Evolutionary conservation across 2,888 invertebrate genomes (phyloP), one percentile per base, ranked within the genome.

Genomic region (Neoscelio sp.): DNA sequence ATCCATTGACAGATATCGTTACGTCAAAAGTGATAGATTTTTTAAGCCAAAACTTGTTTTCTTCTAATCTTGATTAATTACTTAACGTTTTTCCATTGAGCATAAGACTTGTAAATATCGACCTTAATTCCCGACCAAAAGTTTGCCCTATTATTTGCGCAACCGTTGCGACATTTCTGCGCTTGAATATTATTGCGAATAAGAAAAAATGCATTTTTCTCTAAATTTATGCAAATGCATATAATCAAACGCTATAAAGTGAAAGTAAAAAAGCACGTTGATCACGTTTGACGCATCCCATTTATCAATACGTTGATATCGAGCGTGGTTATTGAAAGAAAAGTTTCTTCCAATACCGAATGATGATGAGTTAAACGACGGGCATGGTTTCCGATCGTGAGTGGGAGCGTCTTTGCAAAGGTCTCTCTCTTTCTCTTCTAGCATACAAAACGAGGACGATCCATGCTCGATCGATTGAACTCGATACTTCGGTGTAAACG

Each of bases 331-430:
- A 76, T 76, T 58, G 70, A 64, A 76, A 64, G 64, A 80, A 68
- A 64, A 68, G 71, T 75, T 71, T 71, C 74, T 78, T 62, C 54
- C 20, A 68, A 70, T 70, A 60, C 50, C 64, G 56, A 48, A 73
- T 56, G 64, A 65, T 64, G 70, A 67, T 76, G 67, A 67, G 64
- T 50, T 46, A 68, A 77, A 77, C 46, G 75, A 60, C 70, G 54
- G 62, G 75, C 67, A 71, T 71, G 62, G 76, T 79, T 70, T 79
- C 60, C 70, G 62, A 79, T 76, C 79, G 79, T 80, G 80, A 80
- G 80, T 80, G 62, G 80, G 80, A 80, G 80, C 76, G 80, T 77
- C 64, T 52, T 40, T 67, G 75, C 64, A 80, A 80, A 80, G 80
- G 80, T 77, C 80, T 80, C 67, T 40, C 38, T 68, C 50, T 74